These are phyloP conservation scores for Tenualosa thibaudeaui DNA, from an alignment of 2,797 vertebrate species.

Conservation along the genomic window DNA sequence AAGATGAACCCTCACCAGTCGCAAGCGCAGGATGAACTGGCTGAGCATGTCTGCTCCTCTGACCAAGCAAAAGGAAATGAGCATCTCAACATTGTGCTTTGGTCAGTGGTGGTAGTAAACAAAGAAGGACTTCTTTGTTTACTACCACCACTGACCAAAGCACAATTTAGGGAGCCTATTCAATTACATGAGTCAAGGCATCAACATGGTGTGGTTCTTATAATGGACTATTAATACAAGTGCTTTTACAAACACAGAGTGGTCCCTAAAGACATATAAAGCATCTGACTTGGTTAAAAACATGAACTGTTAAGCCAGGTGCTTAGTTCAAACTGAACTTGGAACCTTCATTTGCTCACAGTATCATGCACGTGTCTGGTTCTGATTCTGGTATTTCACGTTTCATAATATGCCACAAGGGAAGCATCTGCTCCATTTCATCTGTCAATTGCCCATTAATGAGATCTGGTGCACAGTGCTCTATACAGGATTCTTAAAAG, in stretches of 20 bases:
- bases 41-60: not conserved
- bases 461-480: constrained; percentile 28
- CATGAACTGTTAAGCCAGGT: not conserved
- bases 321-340: not conserved
- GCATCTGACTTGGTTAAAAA: not conserved
- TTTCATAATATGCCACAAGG: constrained; percentile 35
- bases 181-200: not conserved
- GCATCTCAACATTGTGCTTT: not conserved
- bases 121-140: not conserved
- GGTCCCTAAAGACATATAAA: not conserved
- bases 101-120: too few species aligned
- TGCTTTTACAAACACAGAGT: not conserved
- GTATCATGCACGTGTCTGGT: constrained; percentile 4
- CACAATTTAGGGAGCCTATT: not conserved
- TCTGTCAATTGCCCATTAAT: constrained; percentile 32
- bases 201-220: not conserved
- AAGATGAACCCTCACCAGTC: too few species aligned
- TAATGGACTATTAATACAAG: not conserved
- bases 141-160: not conserved
- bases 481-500: constrained; percentile 30
- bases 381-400: constrained; percentile 15
- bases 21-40: too few species aligned
- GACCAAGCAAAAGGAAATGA: not conserved
- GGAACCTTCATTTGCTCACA: constrained; percentile 19
- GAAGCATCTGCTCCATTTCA: constrained; percentile 40